These are phyloP conservation scores for Pteronura brasiliensis DNA, from an alignment of 2,113 vertebrate species.

Conservation along the genomic window DNA sequence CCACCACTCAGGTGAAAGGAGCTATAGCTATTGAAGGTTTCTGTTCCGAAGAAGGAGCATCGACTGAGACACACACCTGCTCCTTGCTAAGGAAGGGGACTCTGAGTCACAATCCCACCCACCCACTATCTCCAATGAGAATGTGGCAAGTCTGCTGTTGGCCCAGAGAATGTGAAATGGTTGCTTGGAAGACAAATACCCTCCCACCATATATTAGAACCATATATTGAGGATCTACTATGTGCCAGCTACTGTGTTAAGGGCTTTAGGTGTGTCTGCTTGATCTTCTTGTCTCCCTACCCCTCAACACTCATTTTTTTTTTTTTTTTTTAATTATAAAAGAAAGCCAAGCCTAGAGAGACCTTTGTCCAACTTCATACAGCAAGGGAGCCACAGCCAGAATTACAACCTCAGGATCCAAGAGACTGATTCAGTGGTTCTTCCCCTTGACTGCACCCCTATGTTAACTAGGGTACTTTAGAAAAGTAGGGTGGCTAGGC, in stretches of 20 bases:
- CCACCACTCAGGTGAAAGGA: neutral
- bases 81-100: neutral
- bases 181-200: neutral
- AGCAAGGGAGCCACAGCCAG: neutral
- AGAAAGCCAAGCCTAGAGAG: neutral
- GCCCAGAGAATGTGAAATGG: neutral
- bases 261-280: neutral
- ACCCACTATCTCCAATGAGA: neutral
- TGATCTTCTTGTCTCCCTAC: neutral
- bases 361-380: neutral
- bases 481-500: neutral
- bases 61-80: neutral
- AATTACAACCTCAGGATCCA: neutral
- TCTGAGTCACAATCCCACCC: neutral
- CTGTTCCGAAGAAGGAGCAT: neutral
- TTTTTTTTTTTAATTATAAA: neutral
- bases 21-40: neutral
- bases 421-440: neutral
- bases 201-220: neutral
- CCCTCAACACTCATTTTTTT: neutral
- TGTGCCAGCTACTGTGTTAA: neutral
- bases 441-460: neutral
- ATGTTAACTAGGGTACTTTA: neutral
- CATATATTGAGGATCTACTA: neutral
- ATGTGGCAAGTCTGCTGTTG: neutral